Conservation (phyloP, 35 echinoderm and acorn worm genomes). For the Patiria miniata region DNA sequence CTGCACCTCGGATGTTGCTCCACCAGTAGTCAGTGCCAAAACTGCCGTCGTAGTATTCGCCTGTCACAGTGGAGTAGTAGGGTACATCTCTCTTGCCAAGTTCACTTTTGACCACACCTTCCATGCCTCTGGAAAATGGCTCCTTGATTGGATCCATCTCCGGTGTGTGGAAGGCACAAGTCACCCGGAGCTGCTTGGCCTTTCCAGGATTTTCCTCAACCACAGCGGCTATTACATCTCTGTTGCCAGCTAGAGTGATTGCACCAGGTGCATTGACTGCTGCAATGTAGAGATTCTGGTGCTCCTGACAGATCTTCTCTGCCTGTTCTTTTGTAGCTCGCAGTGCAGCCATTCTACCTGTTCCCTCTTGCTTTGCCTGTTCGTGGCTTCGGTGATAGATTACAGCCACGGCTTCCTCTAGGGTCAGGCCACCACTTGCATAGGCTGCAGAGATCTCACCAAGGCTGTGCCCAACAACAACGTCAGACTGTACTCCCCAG, state of each 20-base stretch:
- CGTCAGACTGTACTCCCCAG: slow-evolving; percentile 85
- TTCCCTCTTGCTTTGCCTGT: slow-evolving; percentile 80
- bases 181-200: slow-evolving; percentile 77
- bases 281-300: slow-evolving; percentile 82
- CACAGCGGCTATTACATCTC: slow-evolving; percentile 66
- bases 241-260: slow-evolving; percentile 71
- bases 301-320: slow-evolving; percentile 65
- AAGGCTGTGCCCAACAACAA: slow-evolving; percentile 89
- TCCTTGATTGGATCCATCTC: slow-evolving; percentile 88
- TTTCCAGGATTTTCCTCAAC: slow-evolving; percentile 62
- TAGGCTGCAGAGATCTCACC: slow-evolving; percentile 95
- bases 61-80: slow-evolving; percentile 85
- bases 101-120: slow-evolving; percentile 70
- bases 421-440: slow-evolving; percentile 77
- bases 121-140: slow-evolving; percentile 71
- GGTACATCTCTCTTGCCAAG: slow-evolving; percentile 44
- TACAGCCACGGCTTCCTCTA: slow-evolving; percentile 77
- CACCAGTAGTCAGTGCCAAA: slow-evolving; percentile 93
- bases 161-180: slow-evolving; percentile 90
- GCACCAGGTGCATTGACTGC: slow-evolving; percentile 90
- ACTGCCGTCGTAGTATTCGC: slow-evolving; percentile 73
- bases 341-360: slow-evolving; percentile 91
- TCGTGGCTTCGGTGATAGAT: slow-evolving; percentile 83
- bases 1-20: slow-evolving; percentile 85
- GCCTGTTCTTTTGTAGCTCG: slow-evolving; percentile 72